Evolutionary conservation across 1,140 invertebrate species (phyloP).

Genomic region (Zaprionus vittiger): DNA sequence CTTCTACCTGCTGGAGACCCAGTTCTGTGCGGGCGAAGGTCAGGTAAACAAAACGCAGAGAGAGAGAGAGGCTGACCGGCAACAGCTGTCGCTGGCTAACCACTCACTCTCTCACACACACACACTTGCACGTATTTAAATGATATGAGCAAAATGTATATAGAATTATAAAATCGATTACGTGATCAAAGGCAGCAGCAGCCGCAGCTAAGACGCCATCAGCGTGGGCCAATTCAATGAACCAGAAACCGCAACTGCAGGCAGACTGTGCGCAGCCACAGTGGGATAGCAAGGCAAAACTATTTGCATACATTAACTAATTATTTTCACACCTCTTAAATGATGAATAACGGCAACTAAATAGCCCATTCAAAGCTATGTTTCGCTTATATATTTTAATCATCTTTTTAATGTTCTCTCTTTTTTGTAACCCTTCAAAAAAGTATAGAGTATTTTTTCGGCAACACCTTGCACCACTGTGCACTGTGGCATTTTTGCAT

Average conservation of each 20-base stretch:
- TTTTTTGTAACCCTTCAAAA: conserved; percentile 10
- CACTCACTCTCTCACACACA: conserved; percentile 2
- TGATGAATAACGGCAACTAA: not conserved
- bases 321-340: conserved; percentile 17
- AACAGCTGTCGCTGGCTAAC: conserved; percentile 58
- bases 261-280: conserved; percentile 25
- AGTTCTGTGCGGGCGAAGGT: conserved; percentile 62
- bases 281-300: conserved; percentile 21
- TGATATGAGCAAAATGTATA: conserved; percentile 31
- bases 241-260: conserved; percentile 21
- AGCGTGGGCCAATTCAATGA: conserved; percentile 58
- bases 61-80: conserved; percentile 13
- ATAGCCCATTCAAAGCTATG: not conserved
- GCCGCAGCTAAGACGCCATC: conserved; percentile 63
- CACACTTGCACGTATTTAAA: conserved; percentile 18
- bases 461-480: conserved; percentile 39
- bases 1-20: conserved; percentile 48
- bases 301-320: conserved; percentile 8
- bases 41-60: conserved; percentile 66
- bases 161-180: conserved; percentile 79
- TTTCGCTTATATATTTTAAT: conserved; percentile 9
- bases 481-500: conserved; percentile 39
- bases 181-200: conserved; percentile 61
- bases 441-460: not conserved
- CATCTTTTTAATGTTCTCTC: not conserved